Evolutionary conservation across 2,113 vertebrate genomes (phyloP), one percentile per base, ranked within the genome.

Genomic region (Lucifuga dentata): DNA sequence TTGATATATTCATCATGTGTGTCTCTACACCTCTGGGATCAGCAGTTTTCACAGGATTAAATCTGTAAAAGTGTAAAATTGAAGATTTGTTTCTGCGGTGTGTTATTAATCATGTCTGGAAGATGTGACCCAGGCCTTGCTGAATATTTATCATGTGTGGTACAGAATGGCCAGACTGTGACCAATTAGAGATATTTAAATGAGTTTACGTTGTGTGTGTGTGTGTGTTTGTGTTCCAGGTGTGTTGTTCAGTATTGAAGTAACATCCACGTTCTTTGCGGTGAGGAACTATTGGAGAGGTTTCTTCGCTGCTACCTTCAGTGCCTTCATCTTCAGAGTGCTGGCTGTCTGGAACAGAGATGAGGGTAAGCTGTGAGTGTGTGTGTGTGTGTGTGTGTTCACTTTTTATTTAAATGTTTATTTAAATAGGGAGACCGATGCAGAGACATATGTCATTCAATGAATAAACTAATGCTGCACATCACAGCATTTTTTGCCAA

Each of bases 271-370:
- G 2, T 99, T 98, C 91, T 99, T 99, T 0, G 97, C 98, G 0
- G 98, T 99, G 73, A 93, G 98, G 61, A 99, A 99, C 90, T 99
- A 99, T 64, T 99, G 98, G 98, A 94, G 98, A 0, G 98, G 98
- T n/a, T 99, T 99, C 90, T 99, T 99, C 0, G 96, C 98, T 0
- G 98, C 98, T 58, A 97, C 97, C 26, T 98, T 99, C 90, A 99
- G 98, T 26, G 98, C 98, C 85, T 99, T 99, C 90, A 97, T 99
- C 91, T 99, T 99, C 91, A 93, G 98, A 32, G 95, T 99, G 2
- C 91, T 99, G 2, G 96, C 98, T 0, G 98, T 99, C 52, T 98
- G 96, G 97, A 99, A 97, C 92, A 93, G 93, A 70, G 98, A 99
- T 1, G 98, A 98, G 94, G 98, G 97, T 98, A 69, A 70, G 46